Percentiles rank a stretch among this genome's conserved stretches.
phyloP scores from a whole-genome alignment of 2,113 vertebrate genomes.

The Muscicapa adusta region DNA sequence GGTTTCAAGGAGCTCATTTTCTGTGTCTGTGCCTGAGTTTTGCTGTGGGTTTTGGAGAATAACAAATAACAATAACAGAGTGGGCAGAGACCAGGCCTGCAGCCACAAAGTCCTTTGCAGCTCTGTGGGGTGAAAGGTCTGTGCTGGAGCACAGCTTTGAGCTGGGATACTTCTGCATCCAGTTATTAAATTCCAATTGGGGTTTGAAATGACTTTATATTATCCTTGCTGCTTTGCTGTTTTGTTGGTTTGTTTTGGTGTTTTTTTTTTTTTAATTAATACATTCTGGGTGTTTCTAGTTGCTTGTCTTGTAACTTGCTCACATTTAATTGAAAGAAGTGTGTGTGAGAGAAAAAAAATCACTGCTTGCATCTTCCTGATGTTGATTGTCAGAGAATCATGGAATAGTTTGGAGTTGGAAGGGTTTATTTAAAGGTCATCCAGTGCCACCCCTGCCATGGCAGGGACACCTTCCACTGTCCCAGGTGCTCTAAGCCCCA shows the following conservation, averaged over 20 bases:
- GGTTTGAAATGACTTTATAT: not conserved
- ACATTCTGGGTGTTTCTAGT: not conserved
- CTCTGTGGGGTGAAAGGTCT: not conserved
- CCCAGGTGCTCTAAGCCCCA: not conserved
- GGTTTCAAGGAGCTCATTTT: not conserved
- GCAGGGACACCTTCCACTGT: fast-evolving
- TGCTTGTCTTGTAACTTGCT: not conserved
- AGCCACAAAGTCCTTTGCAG: not conserved
- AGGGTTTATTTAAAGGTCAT: not conserved
- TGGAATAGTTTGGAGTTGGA: not conserved
- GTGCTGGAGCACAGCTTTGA: not conserved
- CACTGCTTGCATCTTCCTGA: not conserved
- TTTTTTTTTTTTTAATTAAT: not conserved
- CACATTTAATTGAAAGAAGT: not conserved
- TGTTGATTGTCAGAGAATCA: not conserved
- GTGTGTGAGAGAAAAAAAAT: not conserved
- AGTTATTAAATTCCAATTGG: not conserved
- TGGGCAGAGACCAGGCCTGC: not conserved
- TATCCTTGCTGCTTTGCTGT: not conserved
- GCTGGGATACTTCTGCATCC: not conserved
- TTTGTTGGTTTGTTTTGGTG: too few relatives aligned
- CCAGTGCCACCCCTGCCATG: not conserved
- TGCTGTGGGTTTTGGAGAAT: not conserved
- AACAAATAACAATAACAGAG: not conserved
- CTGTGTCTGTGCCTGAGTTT: not conserved